Conservation (phyloP, 1,140 invertebrate species). For the Apis cerana region DNA sequence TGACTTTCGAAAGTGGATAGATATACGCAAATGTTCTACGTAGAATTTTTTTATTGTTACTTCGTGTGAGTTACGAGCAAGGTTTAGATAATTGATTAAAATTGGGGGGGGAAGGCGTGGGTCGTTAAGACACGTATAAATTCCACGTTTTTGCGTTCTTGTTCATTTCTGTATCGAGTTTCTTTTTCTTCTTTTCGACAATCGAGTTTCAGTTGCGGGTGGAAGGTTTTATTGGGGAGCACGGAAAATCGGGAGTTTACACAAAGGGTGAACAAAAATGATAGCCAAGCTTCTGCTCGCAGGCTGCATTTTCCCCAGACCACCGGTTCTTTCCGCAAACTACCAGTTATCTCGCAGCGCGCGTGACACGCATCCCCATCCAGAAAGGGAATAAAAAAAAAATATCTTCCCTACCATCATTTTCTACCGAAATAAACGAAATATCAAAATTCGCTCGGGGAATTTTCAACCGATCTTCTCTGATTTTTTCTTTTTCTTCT, state of each 20-base stretch:
- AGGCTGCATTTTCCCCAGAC: slow-evolving; percentile 1
- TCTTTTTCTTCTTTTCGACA: too few relatives aligned
- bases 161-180: too few relatives aligned
- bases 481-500: too few relatives aligned
- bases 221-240: not conserved
- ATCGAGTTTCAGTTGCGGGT: not conserved
- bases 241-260: not conserved
- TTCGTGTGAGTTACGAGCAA: too few relatives aligned
- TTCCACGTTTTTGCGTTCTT: too few relatives aligned
- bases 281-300: not conserved
- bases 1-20: not conserved
- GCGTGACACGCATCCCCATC: slow-evolving; percentile 33
- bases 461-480: not conserved
- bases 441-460: not conserved
- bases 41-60: too few relatives aligned
- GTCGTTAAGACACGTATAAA: too few relatives aligned
- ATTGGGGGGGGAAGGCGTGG: too few relatives aligned
- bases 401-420: not conserved
- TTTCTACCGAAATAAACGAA: not conserved
- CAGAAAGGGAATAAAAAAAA: not conserved
- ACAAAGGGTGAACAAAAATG: not conserved
- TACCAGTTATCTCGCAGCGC: slow-evolving; percentile 18
- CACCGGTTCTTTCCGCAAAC: not conserved
- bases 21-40: too few relatives aligned
- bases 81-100: too few relatives aligned